Evolutionary conservation across 1,140 invertebrate genomes (phyloP).

Genomic region (Drosophila eugracilis): DNA sequence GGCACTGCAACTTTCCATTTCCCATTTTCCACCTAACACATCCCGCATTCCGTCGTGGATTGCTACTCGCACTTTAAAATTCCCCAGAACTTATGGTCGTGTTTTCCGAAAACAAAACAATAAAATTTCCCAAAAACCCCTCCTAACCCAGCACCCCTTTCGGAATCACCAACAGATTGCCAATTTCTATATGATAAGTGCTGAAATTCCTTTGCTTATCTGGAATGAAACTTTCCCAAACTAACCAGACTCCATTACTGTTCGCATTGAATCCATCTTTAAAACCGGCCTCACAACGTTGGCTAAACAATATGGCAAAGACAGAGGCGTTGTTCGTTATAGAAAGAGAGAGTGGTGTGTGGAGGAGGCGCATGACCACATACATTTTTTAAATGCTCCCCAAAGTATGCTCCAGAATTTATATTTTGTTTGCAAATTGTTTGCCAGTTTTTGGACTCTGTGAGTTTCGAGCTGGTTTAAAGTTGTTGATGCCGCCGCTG

Average conservation of each 20-base stretch:
- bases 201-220: constrained; percentile 44
- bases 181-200: constrained; percentile 45
- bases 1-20: constrained; percentile 9
- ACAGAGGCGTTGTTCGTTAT: neutral
- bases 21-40: no score
- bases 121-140: constrained; percentile 22
- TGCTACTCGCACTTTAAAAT: constrained; percentile 26
- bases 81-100: constrained; percentile 39
- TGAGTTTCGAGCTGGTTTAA: constrained; percentile 24
- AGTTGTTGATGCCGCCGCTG: constrained; percentile 15
- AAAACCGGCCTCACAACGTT: constrained; percentile 2
- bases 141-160: no score
- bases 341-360: no score
- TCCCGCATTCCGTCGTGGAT: neutral
- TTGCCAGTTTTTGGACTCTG: constrained; percentile 32
- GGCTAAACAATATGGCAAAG: neutral
- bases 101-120: constrained; percentile 42
- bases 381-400: constrained; percentile 64
- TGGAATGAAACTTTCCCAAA: constrained; percentile 21
- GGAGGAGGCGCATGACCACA: constrained; percentile 39
- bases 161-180: constrained; percentile 19
- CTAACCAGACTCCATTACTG: constrained; percentile 42
- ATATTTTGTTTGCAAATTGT: constrained; percentile 62
- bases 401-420: constrained; percentile 51
- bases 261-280: constrained; percentile 13